Percentiles rank a stretch among this genome's conserved stretches.
phyloP scores from a whole-genome alignment of 2,797 vertebrate species.

The Tadarida brasiliensis region DNA sequence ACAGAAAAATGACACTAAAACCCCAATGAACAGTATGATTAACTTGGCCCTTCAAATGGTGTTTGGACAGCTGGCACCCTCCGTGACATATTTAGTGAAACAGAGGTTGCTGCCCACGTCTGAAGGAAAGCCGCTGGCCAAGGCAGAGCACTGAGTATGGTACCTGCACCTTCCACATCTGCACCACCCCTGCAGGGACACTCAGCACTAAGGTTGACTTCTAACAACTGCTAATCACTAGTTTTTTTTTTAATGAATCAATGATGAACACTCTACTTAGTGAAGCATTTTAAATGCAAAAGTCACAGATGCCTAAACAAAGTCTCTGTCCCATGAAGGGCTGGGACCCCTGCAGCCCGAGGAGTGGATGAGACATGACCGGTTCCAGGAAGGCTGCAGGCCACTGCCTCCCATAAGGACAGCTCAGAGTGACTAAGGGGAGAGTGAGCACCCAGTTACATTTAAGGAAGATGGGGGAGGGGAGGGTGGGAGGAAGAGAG shows the following conservation, averaged over 20 bases:
- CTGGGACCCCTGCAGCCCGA: neutral
- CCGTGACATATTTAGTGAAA: neutral
- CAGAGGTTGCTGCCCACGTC: neutral
- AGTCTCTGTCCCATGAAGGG: neutral
- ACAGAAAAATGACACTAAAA: neutral
- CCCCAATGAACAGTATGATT: neutral
- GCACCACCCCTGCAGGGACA: neutral
- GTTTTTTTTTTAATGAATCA: neutral
- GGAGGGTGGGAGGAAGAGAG: too few species aligned
- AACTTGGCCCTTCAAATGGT: neutral
- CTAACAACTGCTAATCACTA: too few species aligned
- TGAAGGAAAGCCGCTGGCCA: neutral
- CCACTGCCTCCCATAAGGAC: fast-evolving
- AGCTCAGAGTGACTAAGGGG: neutral
- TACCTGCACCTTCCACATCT: fast-evolving
- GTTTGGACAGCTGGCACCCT: neutral
- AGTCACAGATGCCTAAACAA: neutral
- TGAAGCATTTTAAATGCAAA: neutral
- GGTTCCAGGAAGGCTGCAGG: neutral
- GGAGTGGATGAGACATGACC: too few species aligned
- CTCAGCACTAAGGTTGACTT: neutral
- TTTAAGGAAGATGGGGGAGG: neutral
- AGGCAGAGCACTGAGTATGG: neutral
- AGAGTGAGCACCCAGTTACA: neutral
- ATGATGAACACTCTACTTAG: neutral